Conservation (phyloP, 35 echinoderm and acorn worm species). For the Acanthaster planci region DNA sequence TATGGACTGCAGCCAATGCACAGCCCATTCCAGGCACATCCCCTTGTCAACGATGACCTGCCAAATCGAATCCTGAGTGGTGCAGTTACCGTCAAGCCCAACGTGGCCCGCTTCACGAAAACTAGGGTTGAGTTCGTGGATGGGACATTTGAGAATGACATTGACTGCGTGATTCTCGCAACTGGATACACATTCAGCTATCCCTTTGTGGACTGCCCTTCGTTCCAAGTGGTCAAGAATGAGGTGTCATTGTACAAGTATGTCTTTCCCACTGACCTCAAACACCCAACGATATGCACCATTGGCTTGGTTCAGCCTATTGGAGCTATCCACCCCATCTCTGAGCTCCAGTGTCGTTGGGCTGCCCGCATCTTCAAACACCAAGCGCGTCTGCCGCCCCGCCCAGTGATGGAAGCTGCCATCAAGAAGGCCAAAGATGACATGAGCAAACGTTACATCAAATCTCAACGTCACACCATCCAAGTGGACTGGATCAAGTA, state of each 20-base stretch:
- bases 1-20: slow-evolving; percentile 71
- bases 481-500: slow-evolving; percentile 84
- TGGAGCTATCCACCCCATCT: slow-evolving; percentile 81
- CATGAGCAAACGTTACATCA: slow-evolving; percentile 60
- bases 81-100: slow-evolving; percentile 62
- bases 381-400: slow-evolving; percentile 37
- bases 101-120: slow-evolving; percentile 69
- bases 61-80: slow-evolving; percentile 69
- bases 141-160: slow-evolving; percentile 67
- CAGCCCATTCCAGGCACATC: slow-evolving; percentile 29
- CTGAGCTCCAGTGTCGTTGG: slow-evolving; percentile 89
- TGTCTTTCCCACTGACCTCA: slow-evolving; percentile 57
- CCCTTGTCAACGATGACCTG: slow-evolving; percentile 74
- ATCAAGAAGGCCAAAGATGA: slow-evolving; percentile 53
- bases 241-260: slow-evolving; percentile 83
- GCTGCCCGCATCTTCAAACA: slow-evolving; percentile 77
- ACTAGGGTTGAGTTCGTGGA: slow-evolving; percentile 81
- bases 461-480: slow-evolving; percentile 84
- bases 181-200: slow-evolving; percentile 85
- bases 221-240: slow-evolving; percentile 61
- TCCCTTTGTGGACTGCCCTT: slow-evolving; percentile 65
- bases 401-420: slow-evolving; percentile 53
- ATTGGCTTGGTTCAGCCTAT: slow-evolving; percentile 76
- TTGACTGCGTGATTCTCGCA: slow-evolving; percentile 82
- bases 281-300: slow-evolving; percentile 63